Evolutionary conservation across 2,797 vertebrate species (phyloP), one percentile per base, ranked within the genome.

Genomic region (Menidia menidia): DNA sequence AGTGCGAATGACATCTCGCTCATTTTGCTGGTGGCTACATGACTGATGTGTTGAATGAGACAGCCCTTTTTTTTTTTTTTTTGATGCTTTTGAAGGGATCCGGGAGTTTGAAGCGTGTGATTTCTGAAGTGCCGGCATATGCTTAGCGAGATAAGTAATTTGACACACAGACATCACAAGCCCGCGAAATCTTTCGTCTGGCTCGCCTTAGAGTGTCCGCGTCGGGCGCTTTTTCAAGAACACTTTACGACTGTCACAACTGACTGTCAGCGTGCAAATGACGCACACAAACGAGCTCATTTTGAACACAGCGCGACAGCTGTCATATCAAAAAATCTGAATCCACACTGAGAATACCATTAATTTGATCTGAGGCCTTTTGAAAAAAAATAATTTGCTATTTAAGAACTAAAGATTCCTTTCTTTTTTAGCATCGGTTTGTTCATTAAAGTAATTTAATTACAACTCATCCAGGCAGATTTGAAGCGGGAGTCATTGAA

Each of bases 121-220:
- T 93, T 25, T 93, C 85, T 94, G 91, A 93, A 94, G 92, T 91
- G 92, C 73, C 89, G 77, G 92, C 92, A 89, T 91, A 92, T 93
- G 93, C 93, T 92, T 87, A 83, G 92, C 32, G 86, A 92, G 93
- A 94, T 94, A 94, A 94, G 94, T 92, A 82, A 92, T 94, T 92
- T 93, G 92, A 93, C 92, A 93, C 89, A 87, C 88, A 93, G 89
- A 91, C 91, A 94, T 94, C 92, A 92, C 92, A 92, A 92, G 92
- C 87, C 77, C 10, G 89, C 85, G 90, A 91, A 64, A 91, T 89
- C 91, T 92, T 89, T 92, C 86, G 87, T 90, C 88, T 88, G 86
- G 82, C 86, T 90, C 25, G 88, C 87, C 85, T 90, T 64, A n/a
- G 72, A 88, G 89, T 89, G 88, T 90, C 90, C 90, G 83, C 78